These are phyloP conservation scores for Bombus picipes DNA, from an alignment of 1,140 invertebrate species.

Conservation along the genomic window DNA sequence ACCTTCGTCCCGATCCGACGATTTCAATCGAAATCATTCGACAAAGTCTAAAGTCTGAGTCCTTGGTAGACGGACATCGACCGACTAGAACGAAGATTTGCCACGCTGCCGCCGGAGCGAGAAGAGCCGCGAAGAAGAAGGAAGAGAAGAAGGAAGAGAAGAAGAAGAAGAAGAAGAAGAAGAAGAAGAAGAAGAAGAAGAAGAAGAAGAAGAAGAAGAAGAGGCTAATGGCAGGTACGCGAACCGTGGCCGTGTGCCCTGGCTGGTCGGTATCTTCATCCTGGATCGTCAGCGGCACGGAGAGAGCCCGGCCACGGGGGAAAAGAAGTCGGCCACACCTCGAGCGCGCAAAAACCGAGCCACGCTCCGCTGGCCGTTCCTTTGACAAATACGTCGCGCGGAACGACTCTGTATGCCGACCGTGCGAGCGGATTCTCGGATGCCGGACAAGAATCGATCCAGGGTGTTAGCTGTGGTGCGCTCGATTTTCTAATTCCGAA, in stretches of 20 bases:
- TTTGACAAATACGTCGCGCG: conserved; percentile 47
- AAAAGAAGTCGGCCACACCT: conserved; percentile 41
- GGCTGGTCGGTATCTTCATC: conserved; percentile 32
- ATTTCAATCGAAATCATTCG: too few species aligned
- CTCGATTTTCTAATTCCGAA: conserved; percentile 18
- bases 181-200: too few species aligned
- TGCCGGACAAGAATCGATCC: conserved; percentile 4
- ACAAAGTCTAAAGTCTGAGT: background rate
- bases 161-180: too few species aligned
- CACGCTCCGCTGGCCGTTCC: conserved; percentile 29
- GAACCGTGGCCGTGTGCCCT: conserved; percentile 23
- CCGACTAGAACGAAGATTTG: background rate
- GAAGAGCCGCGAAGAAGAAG: background rate
- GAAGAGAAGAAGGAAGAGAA: background rate
- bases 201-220: background rate
- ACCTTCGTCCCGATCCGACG: too few species aligned
- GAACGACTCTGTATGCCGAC: conserved; percentile 23
- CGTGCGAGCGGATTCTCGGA: conserved; percentile 7
- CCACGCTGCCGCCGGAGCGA: background rate
- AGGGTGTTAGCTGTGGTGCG: conserved; percentile 6
- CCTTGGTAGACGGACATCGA: background rate
- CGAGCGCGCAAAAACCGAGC: conserved; percentile 38
- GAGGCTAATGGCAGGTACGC: conserved; percentile 8
- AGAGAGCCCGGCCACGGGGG: conserved; percentile 8
- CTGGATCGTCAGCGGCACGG: conserved; percentile 20